Percentiles rank a stretch among this genome's conserved stretches.
Conservation (phyloP, 2,797 vertebrate genomes). For the Alcedo quadribrachys region DNA sequence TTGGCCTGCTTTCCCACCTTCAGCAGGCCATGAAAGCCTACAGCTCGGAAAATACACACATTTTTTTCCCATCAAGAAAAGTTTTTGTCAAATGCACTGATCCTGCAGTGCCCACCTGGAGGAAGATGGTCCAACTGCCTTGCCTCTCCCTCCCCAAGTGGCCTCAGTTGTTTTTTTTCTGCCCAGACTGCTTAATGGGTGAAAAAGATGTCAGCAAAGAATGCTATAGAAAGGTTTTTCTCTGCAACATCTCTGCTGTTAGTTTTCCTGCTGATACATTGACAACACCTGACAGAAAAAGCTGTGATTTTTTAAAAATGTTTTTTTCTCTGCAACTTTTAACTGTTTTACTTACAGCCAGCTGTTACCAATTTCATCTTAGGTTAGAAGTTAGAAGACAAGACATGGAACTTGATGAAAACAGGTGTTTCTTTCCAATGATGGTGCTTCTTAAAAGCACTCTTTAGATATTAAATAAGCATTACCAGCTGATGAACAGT, state of each 20-base stretch:
- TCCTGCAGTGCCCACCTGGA: background rate
- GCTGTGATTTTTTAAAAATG: background rate
- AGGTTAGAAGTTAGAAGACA: background rate
- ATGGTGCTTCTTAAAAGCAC: background rate
- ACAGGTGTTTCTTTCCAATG: background rate
- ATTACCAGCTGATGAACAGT: background rate
- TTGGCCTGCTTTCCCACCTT: background rate
- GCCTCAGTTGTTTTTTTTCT: background rate
- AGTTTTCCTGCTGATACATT: background rate
- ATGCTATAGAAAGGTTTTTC: background rate
- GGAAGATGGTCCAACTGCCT: accelerated
- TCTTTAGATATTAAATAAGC: background rate
- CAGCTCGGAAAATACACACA: background rate
- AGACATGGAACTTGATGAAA: background rate
- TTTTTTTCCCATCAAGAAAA: background rate
- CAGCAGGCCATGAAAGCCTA: background rate
- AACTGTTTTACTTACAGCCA: background rate
- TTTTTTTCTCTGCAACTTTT: background rate
- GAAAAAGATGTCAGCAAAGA: background rate
- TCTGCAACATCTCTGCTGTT: background rate
- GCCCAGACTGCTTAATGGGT: background rate
- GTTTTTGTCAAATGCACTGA: background rate
- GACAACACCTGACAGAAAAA: background rate
- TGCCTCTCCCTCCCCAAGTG: background rate
- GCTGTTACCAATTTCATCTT: background rate